Conservation (phyloP, 1,140 invertebrate species). For the Lerema accius region DNA sequence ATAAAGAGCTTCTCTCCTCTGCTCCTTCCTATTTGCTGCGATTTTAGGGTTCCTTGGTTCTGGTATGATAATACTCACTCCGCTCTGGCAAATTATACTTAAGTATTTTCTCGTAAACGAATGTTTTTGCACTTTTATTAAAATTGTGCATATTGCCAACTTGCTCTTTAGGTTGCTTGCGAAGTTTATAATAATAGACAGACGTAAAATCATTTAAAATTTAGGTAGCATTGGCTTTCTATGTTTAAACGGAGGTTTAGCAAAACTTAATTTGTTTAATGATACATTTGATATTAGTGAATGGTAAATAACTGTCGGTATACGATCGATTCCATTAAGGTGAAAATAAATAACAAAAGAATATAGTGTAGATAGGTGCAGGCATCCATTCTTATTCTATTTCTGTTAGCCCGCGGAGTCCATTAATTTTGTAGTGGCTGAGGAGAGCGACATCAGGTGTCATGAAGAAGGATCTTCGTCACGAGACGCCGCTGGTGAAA, state of each 20-base stretch:
- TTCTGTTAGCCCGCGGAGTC: constrained; percentile 28
- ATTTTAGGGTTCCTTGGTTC: constrained; percentile 27
- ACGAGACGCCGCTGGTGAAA: constrained; percentile 57
- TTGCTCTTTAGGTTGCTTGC: too few species aligned
- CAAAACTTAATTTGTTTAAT: too few species aligned
- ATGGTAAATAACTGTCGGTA: too few species aligned
- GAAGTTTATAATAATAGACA: too few species aligned
- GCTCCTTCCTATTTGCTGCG: constrained; percentile 38
- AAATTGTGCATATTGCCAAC: too few species aligned
- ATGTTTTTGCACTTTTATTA: too few species aligned
- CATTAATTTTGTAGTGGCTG: constrained; percentile 47
- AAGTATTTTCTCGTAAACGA: too few species aligned
- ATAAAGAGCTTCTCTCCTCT: constrained; percentile 60
- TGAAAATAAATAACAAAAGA: not conserved
- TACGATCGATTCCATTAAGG: too few species aligned
- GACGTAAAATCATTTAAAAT: too few species aligned
- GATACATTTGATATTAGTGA: too few species aligned
- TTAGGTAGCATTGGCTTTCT: too few species aligned
- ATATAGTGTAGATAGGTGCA: not conserved
- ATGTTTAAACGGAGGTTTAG: too few species aligned
- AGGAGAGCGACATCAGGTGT: constrained; percentile 38
- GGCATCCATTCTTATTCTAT: constrained; percentile 12
- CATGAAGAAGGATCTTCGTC: constrained; percentile 60
- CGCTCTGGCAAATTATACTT: not conserved
- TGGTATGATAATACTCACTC: not conserved